Base-by-base conservation (phyloP, 92 coral and sea anemone genomes). In the Plumapathes pennacea region DNA sequence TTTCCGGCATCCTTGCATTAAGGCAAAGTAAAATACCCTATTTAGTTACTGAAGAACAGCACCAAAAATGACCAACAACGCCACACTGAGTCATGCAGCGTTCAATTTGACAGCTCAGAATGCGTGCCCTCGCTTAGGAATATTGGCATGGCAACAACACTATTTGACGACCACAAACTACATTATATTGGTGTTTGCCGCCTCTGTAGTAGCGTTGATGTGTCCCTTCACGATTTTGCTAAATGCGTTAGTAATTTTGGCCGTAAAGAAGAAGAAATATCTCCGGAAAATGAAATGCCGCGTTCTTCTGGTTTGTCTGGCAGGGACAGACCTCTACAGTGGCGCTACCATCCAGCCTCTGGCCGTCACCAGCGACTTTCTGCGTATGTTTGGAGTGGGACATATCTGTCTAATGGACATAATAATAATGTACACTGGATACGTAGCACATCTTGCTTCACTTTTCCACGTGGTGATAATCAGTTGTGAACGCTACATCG, bases 261-360 rank as follows among this genome's bases (percentile, higher is more conserved):
- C 57, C 1, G 76, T 69, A 9, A 14, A 54, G 7, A 20, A 32
- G 18, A 54, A 58, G 8, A 32, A 47, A 4, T 54, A 51, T 25
- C 26, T 57, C 26, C 55, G 46, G 39, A 40, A 30, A 25, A 43
- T 44, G 22, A 48, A 58, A 25, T 46, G 57, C 4, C 55, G 45
- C 45, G 38, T 57, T 15, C 31, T 57, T 25, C 54, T 69, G 21
- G 32, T 57, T 7, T 21, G 38, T 19, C 38, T 69, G 31, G 67
- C 76, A 10, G 22, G 21, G 25, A 69, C 67, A 26, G 76, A 57
- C 21, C 60, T 69, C 4, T 21, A 32, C 30, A 67, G 34, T 17
- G 76, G 67, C 32, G 24, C 56, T 26, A 21, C 56, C 11, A 48
- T 50, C 36, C 76, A 68, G 15, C 67, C 76, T 6, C 24, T 57